phyloP scores from a whole-genome alignment of 2,797 vertebrate species.

The Cygnus olor region DNA sequence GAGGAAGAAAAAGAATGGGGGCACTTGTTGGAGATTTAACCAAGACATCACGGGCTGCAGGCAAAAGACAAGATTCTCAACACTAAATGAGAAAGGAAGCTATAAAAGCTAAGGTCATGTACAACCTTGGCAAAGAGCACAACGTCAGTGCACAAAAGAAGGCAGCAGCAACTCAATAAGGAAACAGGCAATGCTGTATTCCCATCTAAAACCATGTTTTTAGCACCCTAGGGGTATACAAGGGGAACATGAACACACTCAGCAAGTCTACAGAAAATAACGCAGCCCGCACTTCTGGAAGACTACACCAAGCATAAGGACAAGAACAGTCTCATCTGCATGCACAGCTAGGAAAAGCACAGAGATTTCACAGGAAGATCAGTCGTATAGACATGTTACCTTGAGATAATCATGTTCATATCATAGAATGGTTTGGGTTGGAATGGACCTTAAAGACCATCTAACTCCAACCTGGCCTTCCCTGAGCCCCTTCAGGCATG shows the following conservation, averaged over 20 bases:
- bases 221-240: neutral
- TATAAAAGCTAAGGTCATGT: neutral
- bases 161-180: neutral
- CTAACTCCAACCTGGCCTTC: no score
- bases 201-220: neutral
- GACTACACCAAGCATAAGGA: neutral
- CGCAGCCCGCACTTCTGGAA: neutral
- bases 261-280: neutral
- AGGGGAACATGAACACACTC: neutral
- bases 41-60: neutral
- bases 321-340: neutral
- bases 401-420: neutral
- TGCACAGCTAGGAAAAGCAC: rapidly evolving
- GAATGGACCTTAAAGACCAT: no score
- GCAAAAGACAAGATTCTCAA: neutral
- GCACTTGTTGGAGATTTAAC: neutral
- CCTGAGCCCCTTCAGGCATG: no score
- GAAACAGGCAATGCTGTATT: neutral
- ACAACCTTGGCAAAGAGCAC: neutral
- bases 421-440: no score
- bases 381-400: neutral
- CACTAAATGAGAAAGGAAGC: neutral
- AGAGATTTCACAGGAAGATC: neutral
- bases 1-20: neutral
- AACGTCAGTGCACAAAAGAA: neutral